phyloP scores from a whole-genome alignment of 2,797 vertebrate genomes.

The Bufotes viridis region DNA sequence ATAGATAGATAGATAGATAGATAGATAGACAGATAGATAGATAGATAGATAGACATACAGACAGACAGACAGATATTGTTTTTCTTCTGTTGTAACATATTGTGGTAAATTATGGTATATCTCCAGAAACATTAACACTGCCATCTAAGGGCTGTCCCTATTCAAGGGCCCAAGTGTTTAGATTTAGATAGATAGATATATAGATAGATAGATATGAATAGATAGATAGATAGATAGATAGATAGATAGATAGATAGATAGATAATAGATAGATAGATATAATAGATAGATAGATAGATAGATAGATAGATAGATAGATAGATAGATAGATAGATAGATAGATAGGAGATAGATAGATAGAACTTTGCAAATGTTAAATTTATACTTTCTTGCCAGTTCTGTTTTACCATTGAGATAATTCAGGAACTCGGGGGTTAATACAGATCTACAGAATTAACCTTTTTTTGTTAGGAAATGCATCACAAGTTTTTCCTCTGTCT shows the following conservation, averaged over 20 bases:
- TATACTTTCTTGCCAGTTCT: neutral
- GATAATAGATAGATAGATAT: neutral
- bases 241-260: neutral
- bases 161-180: no score
- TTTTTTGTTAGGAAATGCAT: constrained; percentile 57
- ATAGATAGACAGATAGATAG: neutral
- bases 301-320: no score
- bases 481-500: constrained; percentile 58
- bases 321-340: neutral
- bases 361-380: neutral
- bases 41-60: neutral
- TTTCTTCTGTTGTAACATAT: no score
- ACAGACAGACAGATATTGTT: no score
- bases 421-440: constrained; percentile 22
- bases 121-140: no score
- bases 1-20: neutral
- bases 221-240: no score
- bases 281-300: neutral
- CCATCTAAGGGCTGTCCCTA: no score
- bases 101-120: no score
- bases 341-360: neutral
- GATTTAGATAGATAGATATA: neutral
- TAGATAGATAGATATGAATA: no score
- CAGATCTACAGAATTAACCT: constrained; percentile 21
- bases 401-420: neutral